Conservation (phyloP, 2,888 invertebrate genomes). For the Apotomis betuletana region DNA sequence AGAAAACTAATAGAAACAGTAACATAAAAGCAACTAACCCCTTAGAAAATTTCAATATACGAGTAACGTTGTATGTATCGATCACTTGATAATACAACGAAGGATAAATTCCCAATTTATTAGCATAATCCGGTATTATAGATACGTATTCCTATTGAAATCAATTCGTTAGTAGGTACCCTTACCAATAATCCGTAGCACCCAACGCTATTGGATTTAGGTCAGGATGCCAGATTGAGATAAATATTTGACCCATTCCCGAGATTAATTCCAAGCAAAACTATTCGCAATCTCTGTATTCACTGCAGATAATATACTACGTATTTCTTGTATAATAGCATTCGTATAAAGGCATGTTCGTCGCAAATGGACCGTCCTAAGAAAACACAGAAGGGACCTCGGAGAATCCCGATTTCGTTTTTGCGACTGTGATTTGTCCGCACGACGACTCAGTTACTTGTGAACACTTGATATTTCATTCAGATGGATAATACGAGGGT, state of each 20-base stretch:
- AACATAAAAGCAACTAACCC: too few species aligned
- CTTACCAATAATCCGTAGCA: slow-evolving; percentile 7
- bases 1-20: too few species aligned
- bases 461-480: slow-evolving; percentile 41
- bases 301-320: slow-evolving; percentile 36
- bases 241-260: slow-evolving; percentile 37
- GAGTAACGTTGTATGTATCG: too few species aligned
- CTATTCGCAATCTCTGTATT: slow-evolving; percentile 37
- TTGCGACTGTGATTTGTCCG: slow-evolving; percentile 54
- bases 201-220: background rate
- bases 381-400: slow-evolving; percentile 59
- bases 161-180: too few species aligned
- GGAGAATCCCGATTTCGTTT: slow-evolving; percentile 59
- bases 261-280: slow-evolving; percentile 32
- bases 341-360: slow-evolving; percentile 57
- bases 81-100: too few species aligned
- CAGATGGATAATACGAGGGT: slow-evolving; percentile 36
- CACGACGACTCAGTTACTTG: slow-evolving; percentile 37
- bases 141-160: background rate
- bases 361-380: slow-evolving; percentile 66
- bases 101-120: too few species aligned
- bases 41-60: too few species aligned
- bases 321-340: slow-evolving; percentile 52
- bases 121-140: background rate
- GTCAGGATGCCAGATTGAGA: slow-evolving; percentile 15